phyloP scores from a whole-genome alignment of 2,888 invertebrate species.

The Mimumesa dahlbomi region DNA sequence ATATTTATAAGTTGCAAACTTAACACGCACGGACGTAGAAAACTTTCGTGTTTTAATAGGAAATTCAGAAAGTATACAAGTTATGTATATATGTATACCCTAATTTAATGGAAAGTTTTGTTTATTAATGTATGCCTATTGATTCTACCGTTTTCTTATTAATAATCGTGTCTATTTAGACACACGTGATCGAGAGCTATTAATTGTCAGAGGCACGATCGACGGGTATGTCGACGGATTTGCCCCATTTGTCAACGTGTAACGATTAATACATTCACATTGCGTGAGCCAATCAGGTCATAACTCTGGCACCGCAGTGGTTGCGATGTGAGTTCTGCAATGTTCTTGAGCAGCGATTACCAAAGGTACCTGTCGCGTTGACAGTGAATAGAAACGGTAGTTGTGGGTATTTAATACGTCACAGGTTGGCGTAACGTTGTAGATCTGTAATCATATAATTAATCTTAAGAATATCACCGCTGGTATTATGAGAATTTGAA shows the following conservation, averaged over 20 bases:
- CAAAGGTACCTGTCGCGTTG: slow-evolving; percentile 36
- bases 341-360: slow-evolving; percentile 53
- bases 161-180: slow-evolving; percentile 49
- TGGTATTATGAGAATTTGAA: too few relatives aligned
- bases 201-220: slow-evolving; percentile 51
- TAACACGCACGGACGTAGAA: neutral
- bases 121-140: too few relatives aligned
- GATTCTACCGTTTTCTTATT: too few relatives aligned
- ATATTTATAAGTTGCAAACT: neutral
- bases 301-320: slow-evolving; percentile 41
- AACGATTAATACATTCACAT: slow-evolving; percentile 51
- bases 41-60: slow-evolving; percentile 2
- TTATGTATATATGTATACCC: too few relatives aligned
- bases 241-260: slow-evolving; percentile 53
- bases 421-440: slow-evolving; percentile 14
- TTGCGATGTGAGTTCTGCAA: slow-evolving; percentile 33
- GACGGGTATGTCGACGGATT: slow-evolving; percentile 43
- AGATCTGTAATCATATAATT: slow-evolving; percentile 41
- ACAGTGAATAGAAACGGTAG: slow-evolving; percentile 31
- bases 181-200: slow-evolving; percentile 48
- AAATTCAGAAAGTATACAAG: too few relatives aligned
- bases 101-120: too few relatives aligned
- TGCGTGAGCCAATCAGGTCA: slow-evolving; percentile 33
- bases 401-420: slow-evolving; percentile 38
- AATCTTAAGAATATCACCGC: slow-evolving; percentile 17